phyloP scores from a whole-genome alignment of 2,888 invertebrate species.

The Sinelater perroti region DNA sequence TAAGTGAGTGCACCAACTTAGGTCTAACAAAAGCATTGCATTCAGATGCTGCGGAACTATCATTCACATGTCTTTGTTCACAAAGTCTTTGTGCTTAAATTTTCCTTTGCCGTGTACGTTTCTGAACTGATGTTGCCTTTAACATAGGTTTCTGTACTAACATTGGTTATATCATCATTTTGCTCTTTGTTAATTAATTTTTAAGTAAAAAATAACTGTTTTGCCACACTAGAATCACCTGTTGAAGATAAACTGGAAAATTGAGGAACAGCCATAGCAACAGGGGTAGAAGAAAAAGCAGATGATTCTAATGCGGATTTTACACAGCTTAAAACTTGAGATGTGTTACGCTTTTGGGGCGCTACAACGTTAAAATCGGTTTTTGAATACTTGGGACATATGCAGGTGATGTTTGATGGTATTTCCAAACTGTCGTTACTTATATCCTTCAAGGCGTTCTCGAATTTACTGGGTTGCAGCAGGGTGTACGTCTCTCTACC shows the following conservation, averaged over 20 bases:
- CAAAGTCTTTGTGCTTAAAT: slow-evolving; percentile 51
- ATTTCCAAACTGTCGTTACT: slow-evolving; percentile 24
- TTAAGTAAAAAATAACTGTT: not conserved
- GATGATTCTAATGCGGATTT: not conserved
- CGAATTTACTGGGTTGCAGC: not conserved
- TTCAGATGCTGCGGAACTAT: slow-evolving; percentile 3
- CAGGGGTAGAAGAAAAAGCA: not conserved
- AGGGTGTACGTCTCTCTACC: slow-evolving; percentile 19
- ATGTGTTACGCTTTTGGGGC: no score
- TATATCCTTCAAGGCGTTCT: not conserved
- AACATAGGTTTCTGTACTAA: slow-evolving; percentile 31
- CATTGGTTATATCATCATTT: not conserved
- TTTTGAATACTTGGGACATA: no score
- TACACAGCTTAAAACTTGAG: no score
- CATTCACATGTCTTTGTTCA: no score
- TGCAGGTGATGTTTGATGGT: not conserved
- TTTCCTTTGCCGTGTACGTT: slow-evolving; percentile 63
- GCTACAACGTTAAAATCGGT: no score
- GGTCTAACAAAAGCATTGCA: no score
- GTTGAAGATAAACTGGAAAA: slow-evolving; percentile 10
- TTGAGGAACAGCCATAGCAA: not conserved
- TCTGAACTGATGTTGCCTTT: slow-evolving; percentile 60
- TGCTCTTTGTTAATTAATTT: no score
- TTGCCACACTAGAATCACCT: not conserved
- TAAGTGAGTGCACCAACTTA: no score